Percentiles rank a stretch among this genome's conserved stretches.
These are phyloP conservation scores for Myrmophylax atrothorax DNA, from an alignment of 2,113 vertebrate species.

Conservation along the genomic window DNA sequence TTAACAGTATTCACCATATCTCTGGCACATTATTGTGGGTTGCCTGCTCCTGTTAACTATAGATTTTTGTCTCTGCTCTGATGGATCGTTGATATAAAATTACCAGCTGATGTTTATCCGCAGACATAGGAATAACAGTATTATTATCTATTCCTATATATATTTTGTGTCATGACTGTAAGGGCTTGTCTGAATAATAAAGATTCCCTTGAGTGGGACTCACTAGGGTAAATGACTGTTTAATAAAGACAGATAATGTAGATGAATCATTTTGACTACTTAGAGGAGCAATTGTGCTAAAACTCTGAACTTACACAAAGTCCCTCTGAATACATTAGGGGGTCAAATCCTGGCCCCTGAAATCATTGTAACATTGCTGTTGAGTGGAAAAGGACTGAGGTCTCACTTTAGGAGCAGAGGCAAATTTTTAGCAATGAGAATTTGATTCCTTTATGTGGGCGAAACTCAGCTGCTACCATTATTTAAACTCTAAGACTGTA, in stretches of 20 bases:
- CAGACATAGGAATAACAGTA: slow-evolving; percentile 9
- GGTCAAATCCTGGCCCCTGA: slow-evolving; percentile 31
- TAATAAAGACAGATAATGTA: slow-evolving; percentile 70
- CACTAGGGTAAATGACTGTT: slow-evolving; percentile 54
- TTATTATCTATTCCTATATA: slow-evolving; percentile 47
- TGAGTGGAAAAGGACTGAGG: not conserved
- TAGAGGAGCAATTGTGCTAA: slow-evolving; percentile 59
- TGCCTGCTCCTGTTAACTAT: not conserved
- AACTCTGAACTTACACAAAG: slow-evolving; percentile 42
- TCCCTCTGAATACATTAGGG: slow-evolving; percentile 25
- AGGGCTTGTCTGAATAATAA: slow-evolving; percentile 57
- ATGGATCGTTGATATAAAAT: slow-evolving; percentile 17
- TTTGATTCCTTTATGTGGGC: not conserved
- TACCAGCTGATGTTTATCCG: slow-evolving; percentile 42
- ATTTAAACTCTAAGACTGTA: not conserved
- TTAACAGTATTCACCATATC: not conserved
- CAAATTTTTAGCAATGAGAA: not conserved
- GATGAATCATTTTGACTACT: slow-evolving; percentile 66
- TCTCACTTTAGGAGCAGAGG: not conserved
- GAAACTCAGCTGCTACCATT: not conserved
- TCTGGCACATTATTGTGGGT: not conserved
- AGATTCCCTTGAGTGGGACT: slow-evolving; percentile 58
- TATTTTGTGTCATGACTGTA: slow-evolving; percentile 51
- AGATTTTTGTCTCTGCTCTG: not conserved
- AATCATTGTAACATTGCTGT: not conserved